Evolutionary conservation across 2,113 vertebrate genomes (phyloP).

Genomic region (Chamaea fasciata): DNA sequence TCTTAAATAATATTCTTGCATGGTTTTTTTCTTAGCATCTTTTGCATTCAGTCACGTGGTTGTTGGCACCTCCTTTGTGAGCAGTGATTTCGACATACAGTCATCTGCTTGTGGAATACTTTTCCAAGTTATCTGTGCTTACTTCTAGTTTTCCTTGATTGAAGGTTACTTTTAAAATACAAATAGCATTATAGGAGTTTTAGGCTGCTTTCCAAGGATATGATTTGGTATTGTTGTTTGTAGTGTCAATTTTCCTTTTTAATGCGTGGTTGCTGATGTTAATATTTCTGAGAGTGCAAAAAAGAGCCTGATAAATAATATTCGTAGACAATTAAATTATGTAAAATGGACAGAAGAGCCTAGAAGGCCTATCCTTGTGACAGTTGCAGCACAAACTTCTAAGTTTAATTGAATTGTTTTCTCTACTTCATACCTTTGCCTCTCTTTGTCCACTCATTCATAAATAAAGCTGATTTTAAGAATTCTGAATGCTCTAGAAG

Average conservation of each 20-base stretch:
- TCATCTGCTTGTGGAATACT: not conserved
- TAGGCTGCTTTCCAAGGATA: not conserved
- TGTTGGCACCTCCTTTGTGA: not conserved
- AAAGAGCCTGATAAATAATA: not conserved
- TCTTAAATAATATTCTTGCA: not conserved
- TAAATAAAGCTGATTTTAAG: not conserved
- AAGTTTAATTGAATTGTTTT: not conserved
- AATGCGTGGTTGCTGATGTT: not conserved
- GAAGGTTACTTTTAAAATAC: not conserved
- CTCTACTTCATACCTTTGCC: not conserved
- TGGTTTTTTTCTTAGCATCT: not conserved
- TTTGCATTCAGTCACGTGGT: not conserved
- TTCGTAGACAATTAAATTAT: not conserved
- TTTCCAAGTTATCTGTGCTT: not conserved
- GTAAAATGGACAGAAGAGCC: not conserved
- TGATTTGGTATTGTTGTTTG: not conserved
- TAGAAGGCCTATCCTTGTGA: not conserved
- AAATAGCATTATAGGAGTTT: not conserved
- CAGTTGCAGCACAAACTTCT: not conserved
- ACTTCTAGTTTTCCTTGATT: not conserved
- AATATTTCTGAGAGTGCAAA: not conserved
- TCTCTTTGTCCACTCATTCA: not conserved
- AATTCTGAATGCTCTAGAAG: not conserved
- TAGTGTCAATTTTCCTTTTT: not conserved
- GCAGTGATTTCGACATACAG: not conserved